Conservation (phyloP, 2,888 invertebrate genomes). For the Campoplex capitator region DNA sequence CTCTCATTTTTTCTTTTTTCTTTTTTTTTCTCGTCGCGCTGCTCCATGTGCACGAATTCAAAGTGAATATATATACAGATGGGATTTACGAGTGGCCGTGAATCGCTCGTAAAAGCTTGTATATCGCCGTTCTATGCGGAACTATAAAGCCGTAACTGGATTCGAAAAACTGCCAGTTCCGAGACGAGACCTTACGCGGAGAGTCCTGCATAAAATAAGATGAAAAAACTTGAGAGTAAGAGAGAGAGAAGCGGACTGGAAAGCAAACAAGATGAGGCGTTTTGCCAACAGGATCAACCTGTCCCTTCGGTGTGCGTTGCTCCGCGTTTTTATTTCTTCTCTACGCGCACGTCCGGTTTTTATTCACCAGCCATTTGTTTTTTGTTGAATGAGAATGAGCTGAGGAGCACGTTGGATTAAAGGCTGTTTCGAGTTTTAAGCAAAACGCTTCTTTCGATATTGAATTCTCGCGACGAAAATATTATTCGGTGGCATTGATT, state of each 20-base stretch:
- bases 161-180: slow-evolving; percentile 65
- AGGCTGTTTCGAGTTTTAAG: neutral
- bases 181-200: slow-evolving; percentile 24
- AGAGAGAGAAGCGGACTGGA: slow-evolving; percentile 56
- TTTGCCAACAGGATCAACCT: slow-evolving; percentile 71
- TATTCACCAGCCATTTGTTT: slow-evolving; percentile 36
- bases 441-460: neutral
- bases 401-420: neutral
- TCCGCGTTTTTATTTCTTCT: slow-evolving; percentile 51
- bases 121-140: slow-evolving; percentile 77
- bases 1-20: too few relatives aligned
- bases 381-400: neutral
- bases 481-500: neutral
- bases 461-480: neutral
- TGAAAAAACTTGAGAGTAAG: neutral
- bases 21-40: too few relatives aligned
- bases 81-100: slow-evolving; percentile 64
- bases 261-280: slow-evolving; percentile 42
- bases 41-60: neutral
- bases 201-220: slow-evolving; percentile 25
- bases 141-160: slow-evolving; percentile 81
- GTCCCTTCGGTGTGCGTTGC: slow-evolving; percentile 51
- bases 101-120: slow-evolving; percentile 77
- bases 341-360: slow-evolving; percentile 42
- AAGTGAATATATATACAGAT: slow-evolving; percentile 20